These are phyloP conservation scores for Enteromius anoplus DNA, from an alignment of 2,797 vertebrate species.

Conservation along the genomic window DNA sequence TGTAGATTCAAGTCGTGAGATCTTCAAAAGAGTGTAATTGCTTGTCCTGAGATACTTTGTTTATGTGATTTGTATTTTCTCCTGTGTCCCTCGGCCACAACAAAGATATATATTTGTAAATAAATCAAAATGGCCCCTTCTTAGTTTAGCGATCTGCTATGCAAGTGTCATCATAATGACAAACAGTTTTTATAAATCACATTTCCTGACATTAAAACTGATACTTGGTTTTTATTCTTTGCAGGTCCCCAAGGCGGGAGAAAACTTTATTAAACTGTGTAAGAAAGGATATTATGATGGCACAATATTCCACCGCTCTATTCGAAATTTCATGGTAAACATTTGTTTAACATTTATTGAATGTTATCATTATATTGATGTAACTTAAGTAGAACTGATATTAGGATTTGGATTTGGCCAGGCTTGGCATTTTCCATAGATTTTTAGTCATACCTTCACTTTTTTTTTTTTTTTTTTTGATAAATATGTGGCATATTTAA, in stretches of 20 bases:
- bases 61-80: background rate
- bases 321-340: slow-evolving; percentile 94
- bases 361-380: background rate
- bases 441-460: background rate
- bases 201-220: slow-evolving; percentile 1
- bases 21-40: background rate
- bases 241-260: slow-evolving; percentile 91
- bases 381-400: background rate
- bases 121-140: background rate
- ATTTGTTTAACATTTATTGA: too few species aligned
- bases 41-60: background rate
- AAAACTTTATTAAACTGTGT: slow-evolving; percentile 93
- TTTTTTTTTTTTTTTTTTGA: background rate
- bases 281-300: slow-evolving; percentile 91
- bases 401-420: background rate
- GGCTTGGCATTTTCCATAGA: background rate
- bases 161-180: background rate
- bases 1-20: background rate
- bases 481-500: background rate
- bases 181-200: slow-evolving; percentile 5
- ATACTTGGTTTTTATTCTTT: slow-evolving; percentile 29
- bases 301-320: slow-evolving; percentile 94
- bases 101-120: background rate
- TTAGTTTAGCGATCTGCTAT: background rate
- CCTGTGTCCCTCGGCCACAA: background rate